Evolutionary conservation across 2,888 invertebrate genomes (phyloP), one percentile per base, ranked within the genome.

Genomic region (Drosophila prolongata): DNA sequence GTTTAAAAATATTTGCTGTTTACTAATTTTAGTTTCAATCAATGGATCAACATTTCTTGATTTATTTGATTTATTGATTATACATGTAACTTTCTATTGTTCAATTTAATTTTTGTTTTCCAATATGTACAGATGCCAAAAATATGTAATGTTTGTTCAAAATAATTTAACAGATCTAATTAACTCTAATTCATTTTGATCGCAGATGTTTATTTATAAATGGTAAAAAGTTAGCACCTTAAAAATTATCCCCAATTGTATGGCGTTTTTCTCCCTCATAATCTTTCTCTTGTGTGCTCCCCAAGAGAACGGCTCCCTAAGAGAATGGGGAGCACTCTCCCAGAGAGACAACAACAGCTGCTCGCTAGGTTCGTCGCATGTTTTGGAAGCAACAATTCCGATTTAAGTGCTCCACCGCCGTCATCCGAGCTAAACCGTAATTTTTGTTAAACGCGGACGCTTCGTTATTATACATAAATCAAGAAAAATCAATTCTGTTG

Each of bases 311-410:
- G 38, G 30, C 24, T 24, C 27, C 24, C 49, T 43, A 24, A 53
- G 38, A 16, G 24, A 27, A 44, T 30, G 38, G 30, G 53, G 34
- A 4, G 14, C 30, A 19, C 38, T 65, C 50, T 52, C 53, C 60
- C 56, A 46, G 61, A 57, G 76, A 55, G 30, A 30, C 44, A 44
- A 40, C 54, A 54, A 60, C 74, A 67, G 67, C 60, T 74, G 67
- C 50, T 62, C 58, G 43, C 30, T 50, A 44, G 19, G 35, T 55
- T 34, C 66, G 49, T 73, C 64, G 81, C 78, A 57, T 84, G 76
- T 80, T 83, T 86, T 87, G 76, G 78, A 83, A 76, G 74, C 80
- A 89, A 84, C 87, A 89, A 64, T 76, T 73, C 55, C 57, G 62
- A 70, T 83, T 75, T 47, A 79, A 84, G 78, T 71, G 77, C 54